Conservation (phyloP, 2,888 invertebrate species). For the Chymomyza fuscimana region DNA sequence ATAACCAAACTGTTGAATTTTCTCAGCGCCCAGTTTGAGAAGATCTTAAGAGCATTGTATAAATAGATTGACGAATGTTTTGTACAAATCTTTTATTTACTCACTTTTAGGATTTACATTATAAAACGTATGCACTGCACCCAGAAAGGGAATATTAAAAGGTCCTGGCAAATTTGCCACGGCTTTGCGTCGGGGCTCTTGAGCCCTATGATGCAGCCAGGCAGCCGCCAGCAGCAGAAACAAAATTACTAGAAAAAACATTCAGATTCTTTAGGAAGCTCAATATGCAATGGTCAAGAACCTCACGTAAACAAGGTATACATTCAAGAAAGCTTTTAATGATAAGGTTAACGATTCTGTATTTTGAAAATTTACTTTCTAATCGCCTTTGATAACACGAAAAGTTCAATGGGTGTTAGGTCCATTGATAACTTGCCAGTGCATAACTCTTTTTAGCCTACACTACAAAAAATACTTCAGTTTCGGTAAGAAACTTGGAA, state of each 20-base stretch:
- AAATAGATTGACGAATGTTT: not conserved
- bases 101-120: constrained; percentile 51
- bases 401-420: not conserved
- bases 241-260: constrained; percentile 50
- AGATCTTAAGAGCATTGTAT: constrained; percentile 48
- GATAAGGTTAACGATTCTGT: not conserved
- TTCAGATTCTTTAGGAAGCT: constrained; percentile 24
- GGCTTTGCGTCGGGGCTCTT: constrained; percentile 47
- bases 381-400: not conserved
- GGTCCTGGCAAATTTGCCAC: constrained; percentile 67
- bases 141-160: constrained; percentile 54
- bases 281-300: not conserved
- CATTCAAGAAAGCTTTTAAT: not conserved
- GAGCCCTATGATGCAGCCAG: constrained; percentile 35
- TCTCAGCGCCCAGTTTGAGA: constrained; percentile 15
- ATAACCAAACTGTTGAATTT: constrained; percentile 72
- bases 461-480: no score
- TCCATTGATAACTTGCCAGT: not conserved
- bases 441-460: no score
- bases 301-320: not conserved
- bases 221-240: constrained; percentile 39
- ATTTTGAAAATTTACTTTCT: not conserved
- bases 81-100: constrained; percentile 13
- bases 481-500: no score
- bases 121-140: constrained; percentile 52